Base-by-base conservation (phyloP, 2,888 invertebrate species). In the Orthosia gothica region DNA sequence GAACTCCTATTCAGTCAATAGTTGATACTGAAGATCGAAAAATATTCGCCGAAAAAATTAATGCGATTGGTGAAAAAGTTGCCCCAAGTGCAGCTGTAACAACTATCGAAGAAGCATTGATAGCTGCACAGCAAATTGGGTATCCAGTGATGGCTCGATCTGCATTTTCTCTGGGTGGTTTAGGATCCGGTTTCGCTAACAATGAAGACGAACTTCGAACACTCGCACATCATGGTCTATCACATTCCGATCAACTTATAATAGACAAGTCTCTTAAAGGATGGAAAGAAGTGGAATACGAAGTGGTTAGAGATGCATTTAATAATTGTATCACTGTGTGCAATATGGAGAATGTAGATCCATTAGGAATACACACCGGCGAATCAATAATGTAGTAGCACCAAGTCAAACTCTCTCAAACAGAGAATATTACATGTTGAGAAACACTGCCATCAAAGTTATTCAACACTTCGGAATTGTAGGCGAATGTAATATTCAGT, bases 301-400 rank as follows among this genome's bases (percentile, higher is more conserved):
- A 99, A 97, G 99, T 99, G 0, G 99, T 99, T 0, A 97, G 99
- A 76, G 99, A 99, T 96, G 99, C 99, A 3, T 99, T 97, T 91
- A 99, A 99, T 93, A 99, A 99, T 92, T 99, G 99, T 91, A 99
- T 99, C 74, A 99, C 99, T 0, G 99, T 99, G 2, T 99, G 99
- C 93, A 99, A 99, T 93, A 99, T 99, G 99, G 99, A 99, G 96
- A 99, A 99, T 94, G 98, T 99, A 0, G 99, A 99, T 97, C 99
- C 99, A 0, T 96, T 99, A 61, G 99, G 99, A 50, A 99, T 99
- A 81, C 99, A 99, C 89, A 99, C 99, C 0, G 99, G 99, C 23
- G 99, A 99, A 95, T 99, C 99, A 0, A 99, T 99, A n/a, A n/a
- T 83, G 99, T 99, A 0, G 99, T 99, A 0, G 99, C 99, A 0